These are phyloP conservation scores for Liposcelis brunnea DNA, from an alignment of 2,888 invertebrate species.

Conservation along the genomic window DNA sequence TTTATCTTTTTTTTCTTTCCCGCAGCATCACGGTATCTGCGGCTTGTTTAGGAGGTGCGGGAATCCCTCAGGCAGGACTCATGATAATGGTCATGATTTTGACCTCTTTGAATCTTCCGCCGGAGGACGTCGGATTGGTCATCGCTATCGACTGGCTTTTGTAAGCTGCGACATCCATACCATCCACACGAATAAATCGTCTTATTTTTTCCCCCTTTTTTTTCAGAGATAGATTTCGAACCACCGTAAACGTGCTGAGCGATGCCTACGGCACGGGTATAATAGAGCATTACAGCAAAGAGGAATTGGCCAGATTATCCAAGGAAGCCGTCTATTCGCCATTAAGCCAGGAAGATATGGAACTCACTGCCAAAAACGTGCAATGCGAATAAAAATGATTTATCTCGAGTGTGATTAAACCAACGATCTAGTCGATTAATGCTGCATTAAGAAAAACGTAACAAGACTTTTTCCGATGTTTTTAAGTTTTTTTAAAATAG, in stretches of 20 bases:
- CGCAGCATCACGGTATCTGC: slow-evolving; percentile 42
- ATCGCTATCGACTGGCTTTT: slow-evolving; percentile 50
- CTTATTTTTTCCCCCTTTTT: no score
- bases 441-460: no score
- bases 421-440: no score
- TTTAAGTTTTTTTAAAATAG: no score
- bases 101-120: slow-evolving; percentile 43
- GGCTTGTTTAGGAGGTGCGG: slow-evolving; percentile 46
- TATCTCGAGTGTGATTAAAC: no score
- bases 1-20: slow-evolving; percentile 1
- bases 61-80: slow-evolving; percentile 45
- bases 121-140: slow-evolving; percentile 41
- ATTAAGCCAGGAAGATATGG: no score
- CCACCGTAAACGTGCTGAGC: slow-evolving; percentile 54
- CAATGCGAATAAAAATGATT: no score
- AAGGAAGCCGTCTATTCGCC: no score
- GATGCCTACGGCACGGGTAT: slow-evolving; percentile 60
- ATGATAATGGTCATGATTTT: slow-evolving; percentile 49
- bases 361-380: no score
- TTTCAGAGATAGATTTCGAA: slow-evolving; percentile 36
- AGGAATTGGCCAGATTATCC: slow-evolving; percentile 28
- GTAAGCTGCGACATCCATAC: slow-evolving; percentile 24
- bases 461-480: no score
- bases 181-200: neutral
- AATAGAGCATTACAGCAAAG: slow-evolving; percentile 43